Conservation (phyloP, 1,140 invertebrate species). For the Ceratoteleas bidentatus region DNA sequence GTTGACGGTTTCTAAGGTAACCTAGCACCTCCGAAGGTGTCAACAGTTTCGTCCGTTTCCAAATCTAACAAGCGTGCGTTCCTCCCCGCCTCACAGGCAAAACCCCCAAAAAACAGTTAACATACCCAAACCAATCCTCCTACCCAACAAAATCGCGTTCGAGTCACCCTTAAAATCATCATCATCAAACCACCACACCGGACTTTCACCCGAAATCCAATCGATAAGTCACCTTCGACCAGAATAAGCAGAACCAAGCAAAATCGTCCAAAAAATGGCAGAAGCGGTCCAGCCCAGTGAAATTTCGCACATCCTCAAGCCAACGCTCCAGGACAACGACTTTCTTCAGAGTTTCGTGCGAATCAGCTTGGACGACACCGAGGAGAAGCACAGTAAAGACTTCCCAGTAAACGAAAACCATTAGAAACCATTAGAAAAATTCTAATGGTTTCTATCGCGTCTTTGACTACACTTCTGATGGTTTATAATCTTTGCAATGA, state of each 20-base stretch:
- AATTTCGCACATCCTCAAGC: slow-evolving; percentile 73
- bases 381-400: slow-evolving; percentile 38
- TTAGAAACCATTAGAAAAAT: no score
- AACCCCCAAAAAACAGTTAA: background rate
- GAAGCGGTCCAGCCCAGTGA: slow-evolving; percentile 17
- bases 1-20: slow-evolving; percentile 80
- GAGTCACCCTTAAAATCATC: background rate
- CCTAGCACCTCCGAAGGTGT: slow-evolving; percentile 75
- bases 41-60: slow-evolving; percentile 71
- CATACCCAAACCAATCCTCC: background rate
- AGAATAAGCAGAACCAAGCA: background rate
- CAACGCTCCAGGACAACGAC: slow-evolving; percentile 84
- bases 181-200: no score
- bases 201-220: background rate
- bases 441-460: no score
- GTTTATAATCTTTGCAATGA: no score
- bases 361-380: slow-evolving; percentile 80
- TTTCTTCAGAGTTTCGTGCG: slow-evolving; percentile 88
- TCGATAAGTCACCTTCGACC: background rate
- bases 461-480: no score
- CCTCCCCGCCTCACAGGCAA: background rate
- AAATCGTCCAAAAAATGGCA: slow-evolving; percentile 38
- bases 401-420: no score
- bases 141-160: background rate
- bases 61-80: slow-evolving; percentile 3